Evolutionary conservation across 2,797 vertebrate genomes (phyloP), one percentile per base, ranked within the genome.

Genomic region (Lophotriccus pileatus): DNA sequence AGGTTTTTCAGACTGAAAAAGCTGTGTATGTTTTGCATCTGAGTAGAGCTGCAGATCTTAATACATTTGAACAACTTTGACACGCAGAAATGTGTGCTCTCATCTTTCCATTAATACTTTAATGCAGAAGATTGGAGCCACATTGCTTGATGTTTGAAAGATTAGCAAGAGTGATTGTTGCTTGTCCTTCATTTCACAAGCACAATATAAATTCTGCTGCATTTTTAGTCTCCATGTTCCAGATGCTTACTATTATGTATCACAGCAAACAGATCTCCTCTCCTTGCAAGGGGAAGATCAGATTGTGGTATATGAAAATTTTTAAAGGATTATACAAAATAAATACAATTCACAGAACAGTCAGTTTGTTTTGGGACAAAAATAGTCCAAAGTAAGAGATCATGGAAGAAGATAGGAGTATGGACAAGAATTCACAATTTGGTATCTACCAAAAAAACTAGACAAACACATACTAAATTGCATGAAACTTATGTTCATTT

Each of bases 221-320:
- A 77, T 80, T 95, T 95, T 87, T 79, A 89, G 73, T 87, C 36
- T 80, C 56, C 5, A 1, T 92, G 85, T 96, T 97, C 93, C 84
- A 96, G 83, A 94, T 81, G 77, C 55, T 94, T 94, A 49, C 53
- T 75, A 55, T 74, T 73, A 77, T 36, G 21, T 19, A 87, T 80
- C 43, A 91, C 62, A 84, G 78, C 41, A 77, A 96, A 93, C 37
- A 96, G 49, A 70, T 82, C 76, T 3, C 6, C 81, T 73, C 36
- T 43, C 30, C 52, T 80, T 80, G 30, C 44, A 83, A 78, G 4
- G 7, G 14, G 10, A 91, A 89, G 83, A 44, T 81, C 60, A 76
- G 28, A 25, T 53, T 28, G 30, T 30, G 12, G 4, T 34, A 47
- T 34, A 30, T 14, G 9, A 91, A 83, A 49, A 75, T 53, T 63